Percentiles rank a stretch among this genome's conserved stretches.
Conservation (phyloP, 2,113 vertebrate genomes). For the Balaeniceps rex region DNA sequence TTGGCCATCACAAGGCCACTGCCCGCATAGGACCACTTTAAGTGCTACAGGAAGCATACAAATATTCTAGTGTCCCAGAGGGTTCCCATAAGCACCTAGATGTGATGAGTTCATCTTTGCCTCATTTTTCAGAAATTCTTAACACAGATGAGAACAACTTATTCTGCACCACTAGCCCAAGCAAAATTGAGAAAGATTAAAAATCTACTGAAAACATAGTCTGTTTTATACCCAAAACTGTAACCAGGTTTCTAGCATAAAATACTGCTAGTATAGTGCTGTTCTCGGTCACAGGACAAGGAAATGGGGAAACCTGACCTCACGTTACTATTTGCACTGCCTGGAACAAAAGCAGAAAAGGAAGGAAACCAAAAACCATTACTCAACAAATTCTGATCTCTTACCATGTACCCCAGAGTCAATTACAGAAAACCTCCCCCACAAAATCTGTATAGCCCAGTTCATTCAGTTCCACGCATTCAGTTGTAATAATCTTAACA, state of each 20-base stretch:
- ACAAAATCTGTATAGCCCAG: not conserved
- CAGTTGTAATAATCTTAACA: not conserved
- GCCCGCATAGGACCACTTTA: accelerated
- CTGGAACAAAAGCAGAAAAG: not conserved
- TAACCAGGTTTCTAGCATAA: not conserved
- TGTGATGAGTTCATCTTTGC: not conserved
- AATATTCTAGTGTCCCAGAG: not conserved
- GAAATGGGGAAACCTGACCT: not conserved
- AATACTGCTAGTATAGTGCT: not conserved
- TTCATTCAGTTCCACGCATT: not conserved
- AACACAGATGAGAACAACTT: not conserved
- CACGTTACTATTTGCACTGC: not conserved
- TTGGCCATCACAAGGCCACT: not conserved
- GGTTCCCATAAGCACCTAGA: not conserved
- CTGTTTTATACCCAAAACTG: not conserved
- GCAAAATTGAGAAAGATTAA: not conserved
- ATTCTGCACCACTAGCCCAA: not conserved
- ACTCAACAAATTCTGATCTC: not conserved
- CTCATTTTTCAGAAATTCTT: not conserved
- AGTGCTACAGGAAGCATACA: not conserved
- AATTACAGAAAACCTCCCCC: not conserved
- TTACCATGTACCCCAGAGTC: not conserved
- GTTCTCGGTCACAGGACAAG: not conserved
- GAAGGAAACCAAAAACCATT: not conserved
- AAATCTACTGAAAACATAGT: not conserved